Conservation (phyloP, 2,797 vertebrate genomes). For the Tapera naevia region DNA sequence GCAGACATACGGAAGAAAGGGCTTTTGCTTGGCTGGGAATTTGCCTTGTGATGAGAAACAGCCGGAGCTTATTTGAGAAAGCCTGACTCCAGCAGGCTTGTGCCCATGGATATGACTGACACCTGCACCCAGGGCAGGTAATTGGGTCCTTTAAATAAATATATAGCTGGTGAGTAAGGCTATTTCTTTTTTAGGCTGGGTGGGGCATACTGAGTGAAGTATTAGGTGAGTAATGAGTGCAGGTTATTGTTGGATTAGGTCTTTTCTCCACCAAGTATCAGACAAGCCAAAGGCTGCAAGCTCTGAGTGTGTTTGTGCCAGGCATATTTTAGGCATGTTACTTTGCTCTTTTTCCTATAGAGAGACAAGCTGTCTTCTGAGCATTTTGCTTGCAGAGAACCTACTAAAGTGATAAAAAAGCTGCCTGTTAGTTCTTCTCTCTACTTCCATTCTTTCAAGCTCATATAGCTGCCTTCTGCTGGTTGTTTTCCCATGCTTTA, state of each 20-base stretch:
- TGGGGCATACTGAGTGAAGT: not conserved
- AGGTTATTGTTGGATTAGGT: conserved; percentile 13
- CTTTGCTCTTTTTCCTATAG: conserved; percentile 5
- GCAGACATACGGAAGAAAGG: not conserved
- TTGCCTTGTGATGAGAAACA: conserved; percentile 45
- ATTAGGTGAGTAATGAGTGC: conserved; percentile 34
- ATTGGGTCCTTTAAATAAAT: not conserved
- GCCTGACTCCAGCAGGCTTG: not conserved
- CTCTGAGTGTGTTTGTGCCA: not conserved
- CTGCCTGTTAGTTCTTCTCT: not conserved
- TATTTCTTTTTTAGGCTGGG: conserved; percentile 27
- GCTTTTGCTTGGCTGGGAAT: conserved; percentile 38
- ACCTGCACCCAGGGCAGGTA: conserved; percentile 28
- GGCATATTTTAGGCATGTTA: not conserved
- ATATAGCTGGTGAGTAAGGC: not conserved
- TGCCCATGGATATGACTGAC: conserved; percentile 26
- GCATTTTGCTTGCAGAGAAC: not conserved
- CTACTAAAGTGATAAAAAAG: not conserved
- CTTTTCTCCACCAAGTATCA: conserved; percentile 19
- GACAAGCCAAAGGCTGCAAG: not conserved
- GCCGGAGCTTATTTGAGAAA: conserved; percentile 19
- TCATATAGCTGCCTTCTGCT: not conserved
- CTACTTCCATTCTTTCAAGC: not conserved
- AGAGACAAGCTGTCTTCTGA: not conserved
- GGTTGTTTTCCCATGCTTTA: not conserved